A percentile compares a stretch with the other conserved stretches of the same genome.
Conservation (phyloP, 2,113 vertebrate species). For the Atractosteus spatula region DNA sequence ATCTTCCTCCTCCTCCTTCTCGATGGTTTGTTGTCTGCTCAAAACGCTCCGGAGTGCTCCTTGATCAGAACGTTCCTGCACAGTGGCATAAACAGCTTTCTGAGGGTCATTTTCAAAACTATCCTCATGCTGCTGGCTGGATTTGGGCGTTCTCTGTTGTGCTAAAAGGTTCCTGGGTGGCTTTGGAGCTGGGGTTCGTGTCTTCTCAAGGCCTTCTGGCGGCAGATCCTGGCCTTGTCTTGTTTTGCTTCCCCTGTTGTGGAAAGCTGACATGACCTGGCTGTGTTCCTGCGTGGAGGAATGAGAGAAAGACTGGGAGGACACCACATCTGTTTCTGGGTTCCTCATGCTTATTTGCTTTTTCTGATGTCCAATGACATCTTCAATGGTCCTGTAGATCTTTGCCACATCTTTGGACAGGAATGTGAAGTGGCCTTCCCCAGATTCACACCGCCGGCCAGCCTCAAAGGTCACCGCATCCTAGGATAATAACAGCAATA, state of each 20-base stretch:
- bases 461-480: slow-evolving; percentile 77
- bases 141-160: not conserved
- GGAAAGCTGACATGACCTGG: not conserved
- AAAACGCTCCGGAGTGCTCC: too few species aligned
- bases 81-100: not conserved
- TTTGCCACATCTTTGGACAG: slow-evolving; percentile 57
- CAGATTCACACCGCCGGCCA: slow-evolving; percentile 76
- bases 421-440: slow-evolving; percentile 81
- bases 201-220: not conserved
- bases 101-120: not conserved
- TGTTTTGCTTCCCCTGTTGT: not conserved
- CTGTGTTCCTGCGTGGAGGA: not conserved
- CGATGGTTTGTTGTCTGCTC: too few species aligned
- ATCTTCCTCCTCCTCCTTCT: not conserved
- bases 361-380: slow-evolving; percentile 54
- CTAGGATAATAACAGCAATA: slow-evolving; percentile 34
- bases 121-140: not conserved
- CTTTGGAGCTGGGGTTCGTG: not conserved
- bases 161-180: not conserved
- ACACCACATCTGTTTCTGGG: slow-evolving; percentile 16
- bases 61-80: not conserved
- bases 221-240: not conserved
- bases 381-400: slow-evolving; percentile 58
- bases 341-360: slow-evolving; percentile 3
- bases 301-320: not conserved